These are phyloP conservation scores for Gonioctena quinquepunctata DNA, from an alignment of 1,140 invertebrate species.

Conservation along the genomic window DNA sequence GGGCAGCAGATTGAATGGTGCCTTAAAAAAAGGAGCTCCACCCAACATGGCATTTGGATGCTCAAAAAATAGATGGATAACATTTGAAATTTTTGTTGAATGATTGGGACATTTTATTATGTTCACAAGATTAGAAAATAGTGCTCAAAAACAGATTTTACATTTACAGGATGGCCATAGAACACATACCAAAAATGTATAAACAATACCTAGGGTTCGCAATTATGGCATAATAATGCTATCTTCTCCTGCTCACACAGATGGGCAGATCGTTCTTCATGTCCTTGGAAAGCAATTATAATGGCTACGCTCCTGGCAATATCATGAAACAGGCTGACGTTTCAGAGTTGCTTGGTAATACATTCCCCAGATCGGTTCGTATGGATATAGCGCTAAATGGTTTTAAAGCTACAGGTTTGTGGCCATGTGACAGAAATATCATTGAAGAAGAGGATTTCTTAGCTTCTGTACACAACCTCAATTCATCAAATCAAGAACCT, in stretches of 20 bases:
- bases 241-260: slow-evolving; percentile 41
- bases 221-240: slow-evolving; percentile 26
- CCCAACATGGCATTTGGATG: not conserved
- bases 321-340: slow-evolving; percentile 40
- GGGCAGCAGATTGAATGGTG: not conserved
- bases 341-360: slow-evolving; percentile 40
- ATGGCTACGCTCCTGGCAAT: slow-evolving; percentile 33
- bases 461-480: not conserved
- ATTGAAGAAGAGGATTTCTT: slow-evolving; percentile 25
- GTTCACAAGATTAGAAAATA: not conserved
- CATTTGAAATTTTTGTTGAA: not conserved
- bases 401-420: slow-evolving; percentile 46
- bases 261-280: slow-evolving; percentile 50
- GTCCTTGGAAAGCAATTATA: slow-evolving; percentile 49
- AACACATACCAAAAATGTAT: not conserved
- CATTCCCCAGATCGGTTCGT: slow-evolving; percentile 41
- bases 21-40: not conserved
- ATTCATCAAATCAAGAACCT: slow-evolving; percentile 1
- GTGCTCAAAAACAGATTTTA: not conserved
- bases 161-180: no score
- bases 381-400: slow-evolving; percentile 47
- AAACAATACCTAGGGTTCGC: not conserved
- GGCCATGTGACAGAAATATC: slow-evolving; percentile 38
- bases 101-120: not conserved
- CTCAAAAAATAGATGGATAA: not conserved